Percentiles rank a stretch among this genome's conserved stretches.
Conservation (phyloP, 2,113 vertebrate genomes). For the Dryoscopus gambensis region DNA sequence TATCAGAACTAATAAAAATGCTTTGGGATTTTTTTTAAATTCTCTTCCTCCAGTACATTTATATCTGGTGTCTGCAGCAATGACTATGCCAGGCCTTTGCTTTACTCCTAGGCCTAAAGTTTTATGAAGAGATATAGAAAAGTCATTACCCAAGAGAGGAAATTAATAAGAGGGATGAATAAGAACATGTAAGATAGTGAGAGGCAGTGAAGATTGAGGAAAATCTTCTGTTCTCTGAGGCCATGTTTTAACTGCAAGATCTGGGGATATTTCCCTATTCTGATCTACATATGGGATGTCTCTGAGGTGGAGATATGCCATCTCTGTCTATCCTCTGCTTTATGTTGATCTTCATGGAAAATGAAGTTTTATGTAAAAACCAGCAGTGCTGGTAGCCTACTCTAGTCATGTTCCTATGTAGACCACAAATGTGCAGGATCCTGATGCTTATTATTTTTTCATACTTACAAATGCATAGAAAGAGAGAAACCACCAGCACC, state of each 20-base stretch:
- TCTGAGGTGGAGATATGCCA: neutral
- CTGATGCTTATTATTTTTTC: neutral
- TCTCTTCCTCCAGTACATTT: neutral
- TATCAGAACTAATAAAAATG: neutral
- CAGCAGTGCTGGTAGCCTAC: neutral
- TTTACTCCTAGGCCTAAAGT: neutral
- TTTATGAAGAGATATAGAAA: neutral
- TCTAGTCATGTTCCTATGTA: neutral
- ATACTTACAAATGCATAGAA: neutral
- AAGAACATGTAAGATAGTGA: neutral
- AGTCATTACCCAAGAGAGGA: neutral
- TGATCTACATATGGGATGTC: neutral
- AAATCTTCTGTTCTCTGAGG: neutral
- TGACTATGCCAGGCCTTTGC: neutral
- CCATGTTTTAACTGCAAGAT: neutral
- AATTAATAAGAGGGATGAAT: neutral
- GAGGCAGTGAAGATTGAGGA: neutral
- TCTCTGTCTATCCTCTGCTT: neutral
- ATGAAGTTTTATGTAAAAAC: neutral
- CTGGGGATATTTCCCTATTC: neutral
- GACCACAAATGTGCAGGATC: neutral
- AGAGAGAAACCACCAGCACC: neutral
- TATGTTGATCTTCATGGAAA: neutral
- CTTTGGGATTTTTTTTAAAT: neutral
- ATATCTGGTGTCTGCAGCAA: neutral